A percentile compares a stretch with the other conserved stretches of the same genome.
phyloP scores from a whole-genome alignment of 2,113 vertebrate species.

The Eolophus roseicapilla region DNA sequence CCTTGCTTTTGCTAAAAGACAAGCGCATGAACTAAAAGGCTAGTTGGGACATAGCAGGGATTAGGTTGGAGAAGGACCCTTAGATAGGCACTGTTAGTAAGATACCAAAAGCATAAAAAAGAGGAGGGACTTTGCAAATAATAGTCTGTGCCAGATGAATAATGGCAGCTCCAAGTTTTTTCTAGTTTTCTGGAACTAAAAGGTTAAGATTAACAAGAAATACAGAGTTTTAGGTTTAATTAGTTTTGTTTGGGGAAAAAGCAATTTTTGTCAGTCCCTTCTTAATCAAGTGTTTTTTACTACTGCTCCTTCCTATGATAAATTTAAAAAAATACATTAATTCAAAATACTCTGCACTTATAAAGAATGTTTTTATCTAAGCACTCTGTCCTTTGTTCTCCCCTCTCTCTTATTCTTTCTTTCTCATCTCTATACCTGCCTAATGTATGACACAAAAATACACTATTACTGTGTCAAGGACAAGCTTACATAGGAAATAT shows the following conservation, averaged over 20 bases:
- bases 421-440: not conserved
- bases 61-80: not conserved
- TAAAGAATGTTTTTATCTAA: not conserved
- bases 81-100: not conserved
- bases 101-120: not conserved
- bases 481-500: not conserved
- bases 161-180: not conserved
- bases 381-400: not conserved
- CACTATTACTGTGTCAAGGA: not conserved
- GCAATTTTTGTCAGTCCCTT: not conserved
- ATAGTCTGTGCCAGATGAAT: not conserved
- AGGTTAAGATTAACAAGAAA: not conserved
- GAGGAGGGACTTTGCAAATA: fast-evolving
- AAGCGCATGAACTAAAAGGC: not conserved
- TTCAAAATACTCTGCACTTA: not conserved
- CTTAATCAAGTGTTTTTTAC: not conserved
- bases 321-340: not conserved
- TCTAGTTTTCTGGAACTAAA: not conserved
- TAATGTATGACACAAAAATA: not conserved
- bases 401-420: not conserved
- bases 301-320: not conserved
- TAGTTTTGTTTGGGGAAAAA: not conserved
- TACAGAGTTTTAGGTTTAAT: not conserved
- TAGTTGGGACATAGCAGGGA: not conserved
- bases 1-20: not conserved